Conservation (phyloP, 2,797 vertebrate species). For the Enteromius radiatus region DNA sequence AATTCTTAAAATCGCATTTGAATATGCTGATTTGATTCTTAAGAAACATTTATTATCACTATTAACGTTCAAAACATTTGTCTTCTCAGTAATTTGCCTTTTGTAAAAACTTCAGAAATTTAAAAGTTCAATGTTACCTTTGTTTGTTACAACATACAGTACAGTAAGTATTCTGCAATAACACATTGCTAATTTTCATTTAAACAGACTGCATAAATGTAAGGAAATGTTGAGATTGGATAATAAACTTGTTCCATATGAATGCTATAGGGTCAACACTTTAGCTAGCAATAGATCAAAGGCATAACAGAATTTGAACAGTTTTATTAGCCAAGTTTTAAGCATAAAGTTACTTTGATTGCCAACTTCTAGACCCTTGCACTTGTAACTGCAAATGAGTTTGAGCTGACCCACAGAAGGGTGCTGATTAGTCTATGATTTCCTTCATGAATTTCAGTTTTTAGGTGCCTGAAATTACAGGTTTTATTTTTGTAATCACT, state of each 20-base stretch:
- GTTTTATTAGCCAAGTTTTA: background rate
- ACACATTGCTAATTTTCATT: background rate
- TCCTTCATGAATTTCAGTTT: background rate
- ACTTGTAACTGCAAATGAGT: constrained; percentile 13
- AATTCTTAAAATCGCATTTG: background rate
- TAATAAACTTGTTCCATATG: background rate
- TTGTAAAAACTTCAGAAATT: background rate
- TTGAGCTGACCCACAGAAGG: background rate
- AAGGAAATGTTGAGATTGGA: background rate
- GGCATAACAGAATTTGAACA: background rate
- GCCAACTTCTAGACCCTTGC: background rate
- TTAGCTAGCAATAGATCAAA: background rate
- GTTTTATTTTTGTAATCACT: constrained; percentile 26
- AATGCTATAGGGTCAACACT: background rate
- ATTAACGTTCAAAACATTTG: background rate
- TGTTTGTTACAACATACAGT: background rate
- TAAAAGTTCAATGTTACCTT: too few relatives aligned
- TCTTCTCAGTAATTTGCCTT: background rate
- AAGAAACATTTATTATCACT: background rate
- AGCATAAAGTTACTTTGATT: constrained; percentile 9
- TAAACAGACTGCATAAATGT: background rate
- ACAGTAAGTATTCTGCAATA: background rate
- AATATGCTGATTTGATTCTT: background rate
- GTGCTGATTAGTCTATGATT: constrained; percentile 18
- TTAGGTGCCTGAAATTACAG: constrained; percentile 12